Conservation (phyloP, 2,113 vertebrate genomes). For the Capreolus pygargus region DNA sequence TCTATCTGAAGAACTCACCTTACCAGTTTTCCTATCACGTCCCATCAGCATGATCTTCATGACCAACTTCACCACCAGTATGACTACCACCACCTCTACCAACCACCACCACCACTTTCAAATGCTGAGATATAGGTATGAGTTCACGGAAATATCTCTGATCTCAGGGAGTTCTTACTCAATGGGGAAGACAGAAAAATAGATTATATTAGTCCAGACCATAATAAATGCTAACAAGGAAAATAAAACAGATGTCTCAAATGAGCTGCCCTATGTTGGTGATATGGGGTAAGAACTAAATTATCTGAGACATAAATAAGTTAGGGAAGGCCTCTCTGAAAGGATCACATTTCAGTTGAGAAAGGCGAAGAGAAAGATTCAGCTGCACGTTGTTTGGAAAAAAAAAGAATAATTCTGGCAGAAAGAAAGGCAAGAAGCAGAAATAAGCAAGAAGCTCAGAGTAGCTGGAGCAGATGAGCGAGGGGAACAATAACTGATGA, state of each 20-base stretch:
- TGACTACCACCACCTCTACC: not conserved
- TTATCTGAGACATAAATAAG: not conserved
- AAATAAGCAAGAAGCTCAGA: not conserved
- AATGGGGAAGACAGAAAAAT: not conserved
- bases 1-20: not conserved
- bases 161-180: not conserved
- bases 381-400: not conserved
- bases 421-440: not conserved
- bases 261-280: not conserved
- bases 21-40: not conserved
- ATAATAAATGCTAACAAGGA: not conserved
- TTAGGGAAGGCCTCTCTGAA: not conserved
- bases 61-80: not conserved
- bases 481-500: not conserved
- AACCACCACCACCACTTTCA: not conserved
- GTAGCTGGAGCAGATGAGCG: not conserved
- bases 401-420: not conserved
- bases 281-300: not conserved
- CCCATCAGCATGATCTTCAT: too few species aligned
- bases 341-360: not conserved
- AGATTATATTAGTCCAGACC: not conserved
- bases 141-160: not conserved
- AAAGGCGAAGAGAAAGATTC: not conserved
- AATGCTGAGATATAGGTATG: not conserved
- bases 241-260: not conserved